Evolutionary conservation across 2,888 invertebrate genomes (phyloP).

Genomic region (Phalera bucephala): DNA sequence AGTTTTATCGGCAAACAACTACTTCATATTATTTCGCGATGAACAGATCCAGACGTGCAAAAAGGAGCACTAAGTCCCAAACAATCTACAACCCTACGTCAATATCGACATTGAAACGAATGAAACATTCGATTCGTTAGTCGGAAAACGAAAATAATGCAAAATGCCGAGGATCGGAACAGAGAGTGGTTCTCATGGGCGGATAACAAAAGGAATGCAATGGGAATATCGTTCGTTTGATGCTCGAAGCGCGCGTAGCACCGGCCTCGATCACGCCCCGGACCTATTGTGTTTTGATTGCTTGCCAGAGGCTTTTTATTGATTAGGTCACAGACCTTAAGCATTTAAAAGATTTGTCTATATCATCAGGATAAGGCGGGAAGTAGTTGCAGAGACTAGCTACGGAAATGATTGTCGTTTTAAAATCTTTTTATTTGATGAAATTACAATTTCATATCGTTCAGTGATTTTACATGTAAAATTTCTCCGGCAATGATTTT

Average conservation of each 20-base stretch:
- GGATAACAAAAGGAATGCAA: slow-evolving; percentile 72
- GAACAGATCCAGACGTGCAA: slow-evolving; percentile 10
- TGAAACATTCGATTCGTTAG: slow-evolving; percentile 76
- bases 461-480: too few species aligned
- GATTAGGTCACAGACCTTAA: slow-evolving; percentile 32
- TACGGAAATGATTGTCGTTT: too few species aligned
- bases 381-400: too few species aligned
- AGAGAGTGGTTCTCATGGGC: slow-evolving; percentile 70
- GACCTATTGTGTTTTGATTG: slow-evolving; percentile 62
- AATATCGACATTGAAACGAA: slow-evolving; percentile 59
- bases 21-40: slow-evolving; percentile 3
- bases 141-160: slow-evolving; percentile 71
- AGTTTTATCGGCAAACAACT: background rate
- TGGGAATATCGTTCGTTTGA: slow-evolving; percentile 68
- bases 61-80: slow-evolving; percentile 25
- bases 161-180: slow-evolving; percentile 64
- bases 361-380: too few species aligned
- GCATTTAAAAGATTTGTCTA: slow-evolving; percentile 1
- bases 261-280: slow-evolving; percentile 40
- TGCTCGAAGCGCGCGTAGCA: slow-evolving; percentile 48
- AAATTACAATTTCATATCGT: too few species aligned
- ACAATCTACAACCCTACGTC: slow-evolving; percentile 39
- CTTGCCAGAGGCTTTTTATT: slow-evolving; percentile 50
- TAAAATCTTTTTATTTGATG: too few species aligned
- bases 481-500: too few species aligned